phyloP scores from a whole-genome alignment of 2,113 vertebrate genomes.

The Callocephalon fimbriatum region DNA sequence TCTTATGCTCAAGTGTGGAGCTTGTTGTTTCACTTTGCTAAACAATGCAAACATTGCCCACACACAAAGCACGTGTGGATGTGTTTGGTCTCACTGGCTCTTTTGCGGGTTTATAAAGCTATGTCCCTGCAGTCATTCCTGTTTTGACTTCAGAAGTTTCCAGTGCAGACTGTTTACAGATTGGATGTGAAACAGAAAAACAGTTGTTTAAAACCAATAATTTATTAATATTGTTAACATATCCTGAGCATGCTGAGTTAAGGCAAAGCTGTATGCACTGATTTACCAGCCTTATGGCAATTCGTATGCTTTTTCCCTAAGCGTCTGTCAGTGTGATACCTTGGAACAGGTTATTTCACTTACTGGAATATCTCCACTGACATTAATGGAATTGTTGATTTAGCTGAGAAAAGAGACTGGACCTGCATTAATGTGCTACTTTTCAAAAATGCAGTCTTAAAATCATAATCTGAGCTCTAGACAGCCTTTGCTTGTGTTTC shows the following conservation, averaged over 20 bases:
- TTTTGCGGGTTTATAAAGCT: neutral
- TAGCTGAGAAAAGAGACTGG: conserved; percentile 16
- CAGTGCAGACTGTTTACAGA: conserved; percentile 2
- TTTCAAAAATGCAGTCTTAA: conserved; percentile 18
- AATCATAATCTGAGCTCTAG: neutral
- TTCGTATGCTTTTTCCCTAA: neutral
- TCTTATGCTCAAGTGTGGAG: neutral
- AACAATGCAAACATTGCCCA: neutral
- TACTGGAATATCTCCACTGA: neutral
- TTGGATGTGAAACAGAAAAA: neutral
- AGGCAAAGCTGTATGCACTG: neutral
- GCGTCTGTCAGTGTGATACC: neutral
- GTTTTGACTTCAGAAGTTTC: conserved; percentile 46
- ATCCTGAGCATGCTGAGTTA: neutral
- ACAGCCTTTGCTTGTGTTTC: neutral
- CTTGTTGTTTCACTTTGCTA: neutral
- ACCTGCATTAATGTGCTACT: neutral
- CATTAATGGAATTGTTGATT: conserved; percentile 7
- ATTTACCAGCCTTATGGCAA: neutral
- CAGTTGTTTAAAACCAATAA: neutral
- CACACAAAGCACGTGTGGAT: neutral
- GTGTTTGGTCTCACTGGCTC: neutral
- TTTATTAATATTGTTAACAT: neutral
- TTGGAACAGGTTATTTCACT: conserved; percentile 30
- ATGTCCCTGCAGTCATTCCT: conserved; percentile 36